These are phyloP conservation scores for Mormyrus lacerda DNA, from an alignment of 2,113 vertebrate genomes.

Conservation along the genomic window DNA sequence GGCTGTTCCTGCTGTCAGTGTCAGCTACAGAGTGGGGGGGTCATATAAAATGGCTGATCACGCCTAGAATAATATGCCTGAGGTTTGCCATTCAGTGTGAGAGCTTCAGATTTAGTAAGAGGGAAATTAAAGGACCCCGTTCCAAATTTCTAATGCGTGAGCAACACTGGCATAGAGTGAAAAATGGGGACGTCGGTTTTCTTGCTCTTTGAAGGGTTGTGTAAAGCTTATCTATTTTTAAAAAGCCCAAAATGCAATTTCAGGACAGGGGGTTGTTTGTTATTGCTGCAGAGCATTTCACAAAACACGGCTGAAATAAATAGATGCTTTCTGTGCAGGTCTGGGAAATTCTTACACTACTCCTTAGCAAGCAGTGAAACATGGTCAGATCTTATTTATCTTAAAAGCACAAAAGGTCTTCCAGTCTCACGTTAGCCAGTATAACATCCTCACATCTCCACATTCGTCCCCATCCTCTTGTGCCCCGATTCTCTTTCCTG, in stretches of 20 bases:
- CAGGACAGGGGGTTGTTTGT: background rate
- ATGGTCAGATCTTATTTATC: background rate
- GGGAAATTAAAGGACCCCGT: background rate
- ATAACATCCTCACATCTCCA: background rate
- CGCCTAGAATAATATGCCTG: background rate
- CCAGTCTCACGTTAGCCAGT: background rate
- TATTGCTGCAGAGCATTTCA: background rate
- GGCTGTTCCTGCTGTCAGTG: background rate
- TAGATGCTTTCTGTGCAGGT: background rate
- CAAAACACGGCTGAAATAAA: background rate
- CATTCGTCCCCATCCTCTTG: background rate
- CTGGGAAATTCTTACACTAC: background rate
- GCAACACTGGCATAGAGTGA: background rate
- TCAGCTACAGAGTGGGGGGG: background rate
- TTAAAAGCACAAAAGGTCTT: background rate
- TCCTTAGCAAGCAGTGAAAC: background rate
- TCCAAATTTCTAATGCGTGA: background rate
- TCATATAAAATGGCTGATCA: background rate
- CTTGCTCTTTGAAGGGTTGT: background rate
- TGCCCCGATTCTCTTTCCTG: background rate
- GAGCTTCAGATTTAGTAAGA: background rate
- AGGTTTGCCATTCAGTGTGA: background rate
- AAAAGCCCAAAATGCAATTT: constrained; percentile 1
- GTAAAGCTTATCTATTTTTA: background rate
- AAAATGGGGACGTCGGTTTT: background rate